Conservation (phyloP, 1,140 invertebrate genomes). For the Hydropsyche tenuis region DNA sequence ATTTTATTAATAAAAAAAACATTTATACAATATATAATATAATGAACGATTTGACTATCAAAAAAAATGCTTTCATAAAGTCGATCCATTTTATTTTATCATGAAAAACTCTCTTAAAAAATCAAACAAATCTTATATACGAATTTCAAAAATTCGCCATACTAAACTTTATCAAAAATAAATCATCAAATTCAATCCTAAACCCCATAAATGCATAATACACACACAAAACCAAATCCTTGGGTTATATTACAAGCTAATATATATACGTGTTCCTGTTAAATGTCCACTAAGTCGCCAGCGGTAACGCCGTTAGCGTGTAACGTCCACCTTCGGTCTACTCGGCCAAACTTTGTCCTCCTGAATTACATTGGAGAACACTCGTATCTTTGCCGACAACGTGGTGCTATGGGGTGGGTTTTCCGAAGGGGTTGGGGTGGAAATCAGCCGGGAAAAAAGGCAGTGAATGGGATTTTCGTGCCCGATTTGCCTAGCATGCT, state of each 20-base stretch:
- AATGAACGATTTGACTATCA: too few relatives aligned
- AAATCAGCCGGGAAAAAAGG: neutral
- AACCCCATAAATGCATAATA: too few relatives aligned
- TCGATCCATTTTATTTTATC: too few relatives aligned
- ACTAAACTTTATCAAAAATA: too few relatives aligned
- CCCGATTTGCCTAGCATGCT: neutral
- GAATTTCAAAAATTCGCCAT: too few relatives aligned
- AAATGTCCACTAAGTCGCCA: neutral
- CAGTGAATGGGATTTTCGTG: neutral
- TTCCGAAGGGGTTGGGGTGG: neutral
- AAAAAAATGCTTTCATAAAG: too few relatives aligned
- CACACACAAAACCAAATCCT: too few relatives aligned
- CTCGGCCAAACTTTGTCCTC: neutral
- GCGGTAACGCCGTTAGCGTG: neutral
- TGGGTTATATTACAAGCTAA: neutral
- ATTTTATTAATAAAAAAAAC: too few relatives aligned
- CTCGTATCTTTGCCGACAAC: neutral
- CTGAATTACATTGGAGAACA: slow-evolving; percentile 2
- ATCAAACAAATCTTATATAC: too few relatives aligned
- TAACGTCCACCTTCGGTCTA: neutral
- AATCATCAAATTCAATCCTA: too few relatives aligned
- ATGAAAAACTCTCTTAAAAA: too few relatives aligned
- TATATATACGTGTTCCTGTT: neutral
- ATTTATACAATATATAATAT: too few relatives aligned
- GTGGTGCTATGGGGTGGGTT: neutral